These are phyloP conservation scores for Cranoglanis bouderius DNA, from an alignment of 2,113 vertebrate species.

Conservation along the genomic window DNA sequence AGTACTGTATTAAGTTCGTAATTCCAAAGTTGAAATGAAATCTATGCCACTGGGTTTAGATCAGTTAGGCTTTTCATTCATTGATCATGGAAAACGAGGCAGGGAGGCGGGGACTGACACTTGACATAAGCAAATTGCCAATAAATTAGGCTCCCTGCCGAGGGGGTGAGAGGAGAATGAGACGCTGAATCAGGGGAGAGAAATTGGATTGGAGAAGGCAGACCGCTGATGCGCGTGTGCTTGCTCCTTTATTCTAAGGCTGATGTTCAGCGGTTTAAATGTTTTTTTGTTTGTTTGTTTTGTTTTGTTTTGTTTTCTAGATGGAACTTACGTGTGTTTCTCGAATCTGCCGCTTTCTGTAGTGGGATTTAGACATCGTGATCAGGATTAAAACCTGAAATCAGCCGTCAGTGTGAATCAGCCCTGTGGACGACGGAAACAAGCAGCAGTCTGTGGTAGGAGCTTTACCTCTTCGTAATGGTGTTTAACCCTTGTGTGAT, in stretches of 20 bases:
- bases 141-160: conserved; percentile 59
- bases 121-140: conserved; percentile 62
- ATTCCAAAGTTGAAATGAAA: neutral
- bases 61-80: conserved; percentile 36
- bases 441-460: neutral
- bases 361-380: neutral
- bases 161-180: conserved; percentile 49
- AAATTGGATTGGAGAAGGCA: neutral
- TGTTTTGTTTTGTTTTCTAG: neutral
- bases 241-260: neutral
- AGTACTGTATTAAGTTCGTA: neutral
- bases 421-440: neutral
- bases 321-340: neutral
- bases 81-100: conserved; percentile 14
- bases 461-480: neutral
- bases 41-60: neutral
- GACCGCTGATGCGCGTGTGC: neutral
- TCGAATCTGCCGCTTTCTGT: too few species aligned
- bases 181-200: conserved; percentile 5
- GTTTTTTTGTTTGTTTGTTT: neutral
- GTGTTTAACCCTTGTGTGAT: neutral
- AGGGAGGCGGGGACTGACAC: conserved; percentile 38
- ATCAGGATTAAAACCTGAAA: neutral
- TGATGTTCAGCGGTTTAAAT: neutral
- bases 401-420: neutral